phyloP scores from a whole-genome alignment of 2,113 vertebrate genomes.

The Panurus biarmicus region DNA sequence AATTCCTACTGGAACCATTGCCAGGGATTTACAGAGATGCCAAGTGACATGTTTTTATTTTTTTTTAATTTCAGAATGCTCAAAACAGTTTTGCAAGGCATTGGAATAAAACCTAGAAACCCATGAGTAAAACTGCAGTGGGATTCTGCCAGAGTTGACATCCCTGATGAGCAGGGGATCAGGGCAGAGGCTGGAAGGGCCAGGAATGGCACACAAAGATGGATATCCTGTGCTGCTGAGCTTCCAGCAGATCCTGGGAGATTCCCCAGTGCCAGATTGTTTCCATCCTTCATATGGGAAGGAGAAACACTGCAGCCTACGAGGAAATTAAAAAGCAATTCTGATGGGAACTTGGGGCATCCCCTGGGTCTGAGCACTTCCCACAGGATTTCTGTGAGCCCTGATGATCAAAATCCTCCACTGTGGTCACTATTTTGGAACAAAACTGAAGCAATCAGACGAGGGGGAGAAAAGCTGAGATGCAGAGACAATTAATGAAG shows the following conservation, averaged over 20 bases:
- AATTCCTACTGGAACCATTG: not conserved
- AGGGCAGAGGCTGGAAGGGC: not conserved
- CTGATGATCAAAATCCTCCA: not conserved
- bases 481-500: not conserved
- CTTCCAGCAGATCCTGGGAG: not conserved
- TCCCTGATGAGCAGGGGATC: not conserved
- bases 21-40: not conserved
- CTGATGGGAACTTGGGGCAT: not conserved
- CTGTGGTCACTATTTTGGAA: not conserved
- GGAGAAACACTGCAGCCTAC: not conserved
- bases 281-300: not conserved
- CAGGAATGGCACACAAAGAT: not conserved
- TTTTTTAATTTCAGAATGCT: not conserved
- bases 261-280: not conserved
- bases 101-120: not conserved
- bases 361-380: not conserved
- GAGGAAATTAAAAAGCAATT: not conserved
- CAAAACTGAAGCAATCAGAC: not conserved
- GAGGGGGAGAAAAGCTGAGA: fast-evolving
- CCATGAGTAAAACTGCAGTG: not conserved
- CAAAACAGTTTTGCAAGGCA: not conserved
- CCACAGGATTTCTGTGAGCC: not conserved
- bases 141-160: not conserved
- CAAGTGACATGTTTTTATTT: not conserved
- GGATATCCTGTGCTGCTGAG: not conserved